Evolutionary conservation across 2,888 invertebrate genomes (phyloP).

Genomic region (Lutraria lutraria): DNA sequence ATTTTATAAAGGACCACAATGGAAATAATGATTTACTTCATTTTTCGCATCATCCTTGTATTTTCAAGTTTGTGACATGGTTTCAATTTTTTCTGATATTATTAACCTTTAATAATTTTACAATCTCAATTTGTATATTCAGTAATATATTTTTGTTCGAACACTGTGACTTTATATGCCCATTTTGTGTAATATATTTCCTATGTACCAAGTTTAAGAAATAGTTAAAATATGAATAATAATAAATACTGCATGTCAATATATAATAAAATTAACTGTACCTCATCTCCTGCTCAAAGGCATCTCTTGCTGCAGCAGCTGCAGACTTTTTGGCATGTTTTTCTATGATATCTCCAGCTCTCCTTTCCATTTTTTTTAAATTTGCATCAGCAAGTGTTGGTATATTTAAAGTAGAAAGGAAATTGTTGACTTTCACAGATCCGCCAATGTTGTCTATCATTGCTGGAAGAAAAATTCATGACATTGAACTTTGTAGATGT

Average conservation of each 20-base stretch:
- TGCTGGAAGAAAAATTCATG: no score
- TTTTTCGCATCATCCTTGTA: neutral
- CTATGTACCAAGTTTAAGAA: no score
- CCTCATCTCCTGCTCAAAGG: slow-evolving; percentile 52
- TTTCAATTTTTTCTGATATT: neutral
- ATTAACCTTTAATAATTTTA: no score
- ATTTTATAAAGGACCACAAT: neutral
- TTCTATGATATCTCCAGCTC: slow-evolving; percentile 47
- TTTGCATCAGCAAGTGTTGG: slow-evolving; percentile 30
- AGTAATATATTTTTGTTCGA: no score
- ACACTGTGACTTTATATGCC: no score
- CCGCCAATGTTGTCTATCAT: slow-evolving; percentile 45
- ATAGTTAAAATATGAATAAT: no score
- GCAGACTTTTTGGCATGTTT: slow-evolving; percentile 23
- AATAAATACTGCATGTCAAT: no score
- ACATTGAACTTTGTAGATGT: no score
- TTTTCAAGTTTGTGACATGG: neutral
- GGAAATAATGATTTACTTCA: neutral
- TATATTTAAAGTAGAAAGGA: slow-evolving; percentile 49
- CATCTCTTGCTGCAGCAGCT: slow-evolving; percentile 35
- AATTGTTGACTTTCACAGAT: slow-evolving; percentile 37
- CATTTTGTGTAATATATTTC: no score
- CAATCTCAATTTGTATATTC: no score
- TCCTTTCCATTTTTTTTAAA: slow-evolving; percentile 49
- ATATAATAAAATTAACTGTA: neutral